Evolutionary conservation across 2,888 invertebrate species (phyloP).

Genomic region (Parnassius apollo): DNA sequence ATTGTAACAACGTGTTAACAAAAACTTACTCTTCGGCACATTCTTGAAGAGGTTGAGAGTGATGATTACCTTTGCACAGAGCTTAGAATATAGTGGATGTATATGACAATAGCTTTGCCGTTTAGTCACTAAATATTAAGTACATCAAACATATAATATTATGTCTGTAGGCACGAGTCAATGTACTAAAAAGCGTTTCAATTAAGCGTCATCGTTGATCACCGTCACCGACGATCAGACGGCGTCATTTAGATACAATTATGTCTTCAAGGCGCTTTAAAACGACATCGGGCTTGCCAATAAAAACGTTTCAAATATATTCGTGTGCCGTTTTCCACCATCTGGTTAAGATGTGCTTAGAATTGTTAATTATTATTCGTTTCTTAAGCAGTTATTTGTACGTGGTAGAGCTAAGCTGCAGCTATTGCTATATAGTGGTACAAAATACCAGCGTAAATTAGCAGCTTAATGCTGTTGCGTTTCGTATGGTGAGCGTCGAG

Average conservation of each 20-base stretch:
- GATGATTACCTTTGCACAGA: no score
- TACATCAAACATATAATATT: no score
- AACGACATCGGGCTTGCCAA: not conserved
- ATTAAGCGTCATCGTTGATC: not conserved
- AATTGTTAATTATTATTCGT: not conserved
- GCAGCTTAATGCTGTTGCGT: not conserved
- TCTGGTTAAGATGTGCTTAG: constrained; percentile 4
- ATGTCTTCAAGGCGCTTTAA: not conserved
- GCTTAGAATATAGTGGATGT: no score
- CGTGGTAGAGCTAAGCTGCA: no score
- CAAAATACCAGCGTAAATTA: not conserved
- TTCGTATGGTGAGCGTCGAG: no score
- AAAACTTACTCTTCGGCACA: no score
- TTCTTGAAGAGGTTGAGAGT: no score
- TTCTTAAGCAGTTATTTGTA: not conserved
- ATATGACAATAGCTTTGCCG: no score
- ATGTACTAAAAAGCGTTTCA: not conserved
- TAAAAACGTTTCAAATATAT: constrained; percentile 6
- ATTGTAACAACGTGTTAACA: no score
- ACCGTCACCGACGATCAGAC: not conserved
- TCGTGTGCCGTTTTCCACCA: not conserved
- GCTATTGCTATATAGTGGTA: no score
- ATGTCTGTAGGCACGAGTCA: constrained; percentile 1
- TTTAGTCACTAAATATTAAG: no score
- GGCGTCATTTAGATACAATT: constrained; percentile 1